Evolutionary conservation across 2,797 vertebrate species (phyloP).

Genomic region (Malacoctenus gilli): DNA sequence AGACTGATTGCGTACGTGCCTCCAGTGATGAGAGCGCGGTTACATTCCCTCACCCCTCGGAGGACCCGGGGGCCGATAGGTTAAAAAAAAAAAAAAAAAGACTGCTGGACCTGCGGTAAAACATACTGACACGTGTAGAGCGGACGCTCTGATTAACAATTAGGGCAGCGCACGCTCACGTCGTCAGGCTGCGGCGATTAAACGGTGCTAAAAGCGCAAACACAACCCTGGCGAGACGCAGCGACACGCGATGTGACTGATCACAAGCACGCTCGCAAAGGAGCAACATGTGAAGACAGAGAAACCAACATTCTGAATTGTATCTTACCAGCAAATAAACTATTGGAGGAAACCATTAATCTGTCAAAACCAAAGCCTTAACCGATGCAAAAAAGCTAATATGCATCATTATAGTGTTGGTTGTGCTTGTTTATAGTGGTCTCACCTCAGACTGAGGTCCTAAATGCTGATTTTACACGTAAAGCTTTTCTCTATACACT

Average conservation of each 20-base stretch:
- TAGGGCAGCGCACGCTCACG: constrained; percentile 52
- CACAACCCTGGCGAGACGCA: constrained; percentile 33
- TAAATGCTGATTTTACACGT: no score
- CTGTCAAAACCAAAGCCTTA: no score
- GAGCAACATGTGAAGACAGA: constrained; percentile 16
- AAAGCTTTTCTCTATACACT: no score
- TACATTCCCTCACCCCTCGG: constrained; percentile 17
- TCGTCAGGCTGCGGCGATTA: constrained; percentile 34
- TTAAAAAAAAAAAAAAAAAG: constrained; percentile 34
- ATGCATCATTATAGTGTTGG: no score
- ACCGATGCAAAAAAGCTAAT: no score
- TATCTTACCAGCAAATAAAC: no score
- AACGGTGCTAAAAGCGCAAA: constrained; percentile 51
- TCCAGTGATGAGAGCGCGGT: constrained; percentile 21
- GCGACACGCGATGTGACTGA: constrained; percentile 15
- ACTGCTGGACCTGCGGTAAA: constrained; percentile 33
- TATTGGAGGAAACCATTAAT: no score
- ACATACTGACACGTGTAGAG: constrained; percentile 53
- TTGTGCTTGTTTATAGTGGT: no score
- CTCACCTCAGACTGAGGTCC: no score
- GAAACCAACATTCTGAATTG: no score
- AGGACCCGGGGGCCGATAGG: constrained; percentile 14
- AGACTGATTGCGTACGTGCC: constrained; percentile 37
- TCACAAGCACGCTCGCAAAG: constrained; percentile 7
- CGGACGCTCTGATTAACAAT: constrained; percentile 66